phyloP scores from a whole-genome alignment of 2,888 invertebrate species.

The Callimorpha dominula region DNA sequence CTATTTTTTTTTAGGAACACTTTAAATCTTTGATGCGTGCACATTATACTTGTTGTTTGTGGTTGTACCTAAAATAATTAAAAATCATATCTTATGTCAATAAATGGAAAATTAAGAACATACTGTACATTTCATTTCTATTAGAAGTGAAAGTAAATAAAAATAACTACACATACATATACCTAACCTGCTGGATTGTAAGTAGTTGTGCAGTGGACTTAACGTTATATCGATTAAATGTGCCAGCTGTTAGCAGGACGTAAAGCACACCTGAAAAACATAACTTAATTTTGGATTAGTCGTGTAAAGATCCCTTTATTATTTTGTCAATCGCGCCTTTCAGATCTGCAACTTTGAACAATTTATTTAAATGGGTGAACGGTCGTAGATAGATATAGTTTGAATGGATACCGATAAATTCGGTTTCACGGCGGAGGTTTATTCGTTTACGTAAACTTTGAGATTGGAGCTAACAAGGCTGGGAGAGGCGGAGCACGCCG shows the following conservation, averaged over 20 bases:
- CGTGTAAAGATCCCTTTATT: background rate
- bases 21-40: too few relatives aligned
- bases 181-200: background rate
- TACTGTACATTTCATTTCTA: too few relatives aligned
- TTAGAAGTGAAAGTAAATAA: too few relatives aligned
- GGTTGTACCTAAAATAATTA: too few relatives aligned
- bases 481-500: constrained; percentile 76
- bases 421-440: constrained; percentile 78
- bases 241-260: background rate
- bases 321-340: constrained; percentile 2
- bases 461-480: constrained; percentile 86
- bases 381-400: constrained; percentile 55
- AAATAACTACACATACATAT: too few relatives aligned
- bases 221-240: background rate
- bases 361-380: constrained; percentile 41
- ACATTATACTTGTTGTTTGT: too few relatives aligned
- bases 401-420: constrained; percentile 80
- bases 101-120: too few relatives aligned
- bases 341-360: constrained; percentile 20
- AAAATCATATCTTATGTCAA: too few relatives aligned
- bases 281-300: background rate
- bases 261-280: background rate
- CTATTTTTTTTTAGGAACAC: too few relatives aligned
- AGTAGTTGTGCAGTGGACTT: background rate
- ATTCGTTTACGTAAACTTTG: constrained; percentile 86